Evolutionary conservation across 2,113 vertebrate species (phyloP).

Genomic region (Gymnogyps californianus): DNA sequence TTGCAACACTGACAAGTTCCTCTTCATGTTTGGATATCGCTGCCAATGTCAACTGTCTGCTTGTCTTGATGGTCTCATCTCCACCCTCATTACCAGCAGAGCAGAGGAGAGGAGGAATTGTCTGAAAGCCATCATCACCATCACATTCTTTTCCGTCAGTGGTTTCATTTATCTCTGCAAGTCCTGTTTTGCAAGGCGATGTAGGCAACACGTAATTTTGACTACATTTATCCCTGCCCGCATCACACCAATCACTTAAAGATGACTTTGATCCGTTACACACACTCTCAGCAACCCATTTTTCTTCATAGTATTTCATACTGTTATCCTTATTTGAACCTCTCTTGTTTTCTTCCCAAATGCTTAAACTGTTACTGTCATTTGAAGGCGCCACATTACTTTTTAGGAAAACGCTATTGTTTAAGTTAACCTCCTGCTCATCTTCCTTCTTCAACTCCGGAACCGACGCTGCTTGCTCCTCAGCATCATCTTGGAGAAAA

Average conservation of each 20-base stretch:
- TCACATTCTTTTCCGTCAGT: background rate
- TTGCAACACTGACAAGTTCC: background rate
- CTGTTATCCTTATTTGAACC: background rate
- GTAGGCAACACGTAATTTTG: background rate
- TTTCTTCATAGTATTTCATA: background rate
- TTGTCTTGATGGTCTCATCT: background rate
- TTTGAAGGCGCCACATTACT: rapidly evolving
- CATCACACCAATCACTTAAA: background rate
- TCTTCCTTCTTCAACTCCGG: background rate
- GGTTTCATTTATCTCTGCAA: background rate
- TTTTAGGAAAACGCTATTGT: rapidly evolving
- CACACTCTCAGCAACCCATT: background rate
- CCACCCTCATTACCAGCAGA: background rate
- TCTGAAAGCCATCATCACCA: background rate
- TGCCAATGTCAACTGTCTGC: rapidly evolving
- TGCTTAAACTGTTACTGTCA: no score
- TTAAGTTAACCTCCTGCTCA: background rate
- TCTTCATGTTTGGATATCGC: background rate
- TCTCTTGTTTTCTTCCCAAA: background rate
- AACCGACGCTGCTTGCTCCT: rapidly evolving
- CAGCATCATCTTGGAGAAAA: background rate
- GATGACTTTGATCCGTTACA: background rate
- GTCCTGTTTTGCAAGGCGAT: background rate
- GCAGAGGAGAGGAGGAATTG: background rate
- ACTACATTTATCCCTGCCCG: rapidly evolving